Evolutionary conservation across 2,113 vertebrate species (phyloP), one percentile per base, ranked within the genome.

Genomic region (Brachyistius frenatus): DNA sequence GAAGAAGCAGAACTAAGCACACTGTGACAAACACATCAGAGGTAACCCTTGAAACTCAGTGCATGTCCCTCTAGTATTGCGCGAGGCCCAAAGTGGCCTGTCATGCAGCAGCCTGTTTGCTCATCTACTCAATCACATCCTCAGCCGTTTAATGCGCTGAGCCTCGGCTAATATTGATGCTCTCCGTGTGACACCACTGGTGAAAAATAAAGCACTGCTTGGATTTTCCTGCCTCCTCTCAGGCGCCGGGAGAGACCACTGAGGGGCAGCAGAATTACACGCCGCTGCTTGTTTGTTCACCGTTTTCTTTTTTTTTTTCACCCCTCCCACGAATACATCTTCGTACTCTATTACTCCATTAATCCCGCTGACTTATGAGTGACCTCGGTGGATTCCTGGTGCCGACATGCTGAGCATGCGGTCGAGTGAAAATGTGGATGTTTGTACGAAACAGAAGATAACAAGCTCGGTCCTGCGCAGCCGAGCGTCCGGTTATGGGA

Each of bases 231-330:
- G 58, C 61, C 13, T 61, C 57, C 11, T 47, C 52, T 55, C 30
- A 7, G 49, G 37, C 37, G 11, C 83, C 50, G 76, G 1, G 5
- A 76, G 79, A 81, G 58, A 74, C 89, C 91, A 89, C 89, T 83
- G 85, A 87, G 88, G 83, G 92, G 92, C 90, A 92, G 89, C 88
- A 92, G 84, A 84, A 78, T 73, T 58, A 86, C 89, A 85, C 39
- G 50, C 30, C 88, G 73, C 60, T 32, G 14, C 56, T 50, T 47
- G 62, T 67, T 81, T 72, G 76, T 58, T 71, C 61, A 64, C 16
- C 9, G 3, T 2, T 61, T 55, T n/a, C 23, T 23, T 23, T 23
- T 23, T 23, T 23, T 23, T 23, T 23, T 23, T 23, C 23, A 23
- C 23, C 23, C 23, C 23, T 52, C 37, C 35, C 16, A 44, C 52